Evolutionary conservation across 2,113 vertebrate genomes (phyloP).

Genomic region (Epinephelus moara): DNA sequence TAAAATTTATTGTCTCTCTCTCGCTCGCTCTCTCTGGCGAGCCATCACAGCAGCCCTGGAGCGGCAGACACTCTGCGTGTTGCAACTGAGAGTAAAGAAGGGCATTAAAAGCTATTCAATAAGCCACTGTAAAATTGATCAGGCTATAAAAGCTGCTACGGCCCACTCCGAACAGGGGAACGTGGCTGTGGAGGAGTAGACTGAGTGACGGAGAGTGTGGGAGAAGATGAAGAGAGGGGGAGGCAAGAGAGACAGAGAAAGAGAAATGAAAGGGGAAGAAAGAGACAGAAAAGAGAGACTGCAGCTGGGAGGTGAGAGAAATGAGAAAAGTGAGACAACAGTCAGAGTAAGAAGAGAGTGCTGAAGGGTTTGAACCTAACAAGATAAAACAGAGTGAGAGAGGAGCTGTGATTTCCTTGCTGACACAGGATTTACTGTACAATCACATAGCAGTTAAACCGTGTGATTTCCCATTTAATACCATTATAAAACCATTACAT

Average conservation of each 20-base stretch:
- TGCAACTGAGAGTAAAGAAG: conserved; percentile 84
- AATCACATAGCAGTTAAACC: neutral
- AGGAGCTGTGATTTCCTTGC: neutral
- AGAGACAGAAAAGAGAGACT: neutral
- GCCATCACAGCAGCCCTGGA: conserved; percentile 52
- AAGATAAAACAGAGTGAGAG: neutral
- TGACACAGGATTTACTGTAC: conserved; percentile 40
- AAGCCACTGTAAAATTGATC: conserved; percentile 84
- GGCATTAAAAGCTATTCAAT: conserved; percentile 85
- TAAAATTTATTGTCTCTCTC: conserved; percentile 78
- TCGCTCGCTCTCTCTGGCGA: conserved; percentile 63
- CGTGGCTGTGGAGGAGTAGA: conserved; percentile 30
- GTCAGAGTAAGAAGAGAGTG: neutral
- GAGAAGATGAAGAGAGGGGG: neutral
- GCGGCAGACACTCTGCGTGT: conserved; percentile 70
- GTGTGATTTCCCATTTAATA: neutral
- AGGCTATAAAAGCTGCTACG: conserved; percentile 77
- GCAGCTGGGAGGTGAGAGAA: neutral
- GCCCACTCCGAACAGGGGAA: conserved; percentile 23
- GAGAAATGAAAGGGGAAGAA: neutral
- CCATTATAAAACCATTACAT: conserved; percentile 1
- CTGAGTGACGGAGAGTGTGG: neutral
- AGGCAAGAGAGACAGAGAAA: neutral
- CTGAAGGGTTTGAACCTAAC: neutral
- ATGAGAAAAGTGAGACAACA: neutral